phyloP scores from a whole-genome alignment of 1,140 invertebrate genomes.

The Cherax quadricarinatus region DNA sequence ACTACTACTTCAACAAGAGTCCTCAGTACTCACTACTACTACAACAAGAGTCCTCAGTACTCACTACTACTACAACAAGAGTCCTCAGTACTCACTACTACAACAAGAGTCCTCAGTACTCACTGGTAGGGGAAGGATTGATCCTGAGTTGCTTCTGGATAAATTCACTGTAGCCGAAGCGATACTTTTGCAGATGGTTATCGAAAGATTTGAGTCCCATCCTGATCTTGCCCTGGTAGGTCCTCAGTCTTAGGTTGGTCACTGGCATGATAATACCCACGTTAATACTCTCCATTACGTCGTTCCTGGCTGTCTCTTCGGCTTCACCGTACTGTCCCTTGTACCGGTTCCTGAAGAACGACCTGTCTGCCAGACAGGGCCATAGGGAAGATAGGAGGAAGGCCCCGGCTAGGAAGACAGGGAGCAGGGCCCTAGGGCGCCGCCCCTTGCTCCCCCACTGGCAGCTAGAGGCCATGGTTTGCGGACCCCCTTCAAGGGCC shows the following conservation, averaged over 20 bases:
- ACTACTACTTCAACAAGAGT: too few species aligned
- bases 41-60: too few species aligned
- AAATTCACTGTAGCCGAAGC: constrained; percentile 49
- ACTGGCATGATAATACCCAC: constrained; percentile 50
- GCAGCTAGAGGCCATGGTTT: background rate
- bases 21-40: too few species aligned
- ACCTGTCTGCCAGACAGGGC: background rate
- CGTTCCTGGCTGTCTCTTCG: background rate
- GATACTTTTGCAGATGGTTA: constrained; percentile 24
- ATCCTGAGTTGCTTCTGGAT: constrained; percentile 45
- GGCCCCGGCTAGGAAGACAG: background rate
- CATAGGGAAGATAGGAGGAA: background rate
- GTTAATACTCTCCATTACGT: constrained; percentile 28
- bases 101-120: constrained; percentile 1
- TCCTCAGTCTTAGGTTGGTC: constrained; percentile 33
- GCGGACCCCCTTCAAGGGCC: background rate
- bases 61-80: too few species aligned
- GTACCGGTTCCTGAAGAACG: background rate
- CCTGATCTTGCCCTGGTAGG: constrained; percentile 39
- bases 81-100: too few species aligned
- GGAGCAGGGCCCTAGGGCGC: background rate
- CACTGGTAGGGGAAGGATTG: constrained; percentile 65
- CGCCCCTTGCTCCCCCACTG: background rate
- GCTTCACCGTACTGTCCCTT: background rate
- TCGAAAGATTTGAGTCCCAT: constrained; percentile 30